Base-by-base conservation (phyloP, 2,888 invertebrate species). In the Agonopterix subpropinquella region DNA sequence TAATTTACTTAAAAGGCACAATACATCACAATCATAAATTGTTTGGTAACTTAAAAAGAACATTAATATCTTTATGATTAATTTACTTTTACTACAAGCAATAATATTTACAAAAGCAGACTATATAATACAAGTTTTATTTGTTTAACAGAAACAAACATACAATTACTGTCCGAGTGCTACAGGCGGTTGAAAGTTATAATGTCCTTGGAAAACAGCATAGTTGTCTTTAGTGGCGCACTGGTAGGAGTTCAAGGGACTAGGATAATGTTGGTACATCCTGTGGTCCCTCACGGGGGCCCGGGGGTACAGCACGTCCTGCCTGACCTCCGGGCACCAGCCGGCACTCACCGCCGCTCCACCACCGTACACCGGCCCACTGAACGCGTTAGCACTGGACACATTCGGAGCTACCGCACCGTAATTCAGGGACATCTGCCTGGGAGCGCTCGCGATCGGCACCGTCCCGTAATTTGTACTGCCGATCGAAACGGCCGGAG, bases 181-280 rank as follows among this genome's bases (percentile, higher is more conserved):
- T 45, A 89, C 74, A 1, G 88, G 81, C 8, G 86, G 81, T 64
- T 84, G 86, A 51, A 87, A 67, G 57, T 81, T 86, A 52, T 87
- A 87, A 64, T 89, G 89, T 65, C 89, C 89, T 61, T 89, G 89
- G 57, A 89, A 88, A 62, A 89, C 72, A 11, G 80, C 65, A 57
- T 88, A 89, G 58, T 86, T 89, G 43, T 89, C 88, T 53, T 89
- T 89, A 4, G 82, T 61, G 8, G 85, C 85, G 47, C 89, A 89
- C 65, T 88, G 89, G 50, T 89, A 89, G 3, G 80, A 67, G 45
- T 72, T 64, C 37, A 84, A 71, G 1, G 81, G 71, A 0, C 76
- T 54, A 0, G 83, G 59, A 51, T 89, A 88, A 54, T 88, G 85
- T 50, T 87, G 85, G 58, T 87, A 88, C 59, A 75, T 63, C 37